Conservation (phyloP, 2,797 vertebrate species). For the Pangasius larnaudii region DNA sequence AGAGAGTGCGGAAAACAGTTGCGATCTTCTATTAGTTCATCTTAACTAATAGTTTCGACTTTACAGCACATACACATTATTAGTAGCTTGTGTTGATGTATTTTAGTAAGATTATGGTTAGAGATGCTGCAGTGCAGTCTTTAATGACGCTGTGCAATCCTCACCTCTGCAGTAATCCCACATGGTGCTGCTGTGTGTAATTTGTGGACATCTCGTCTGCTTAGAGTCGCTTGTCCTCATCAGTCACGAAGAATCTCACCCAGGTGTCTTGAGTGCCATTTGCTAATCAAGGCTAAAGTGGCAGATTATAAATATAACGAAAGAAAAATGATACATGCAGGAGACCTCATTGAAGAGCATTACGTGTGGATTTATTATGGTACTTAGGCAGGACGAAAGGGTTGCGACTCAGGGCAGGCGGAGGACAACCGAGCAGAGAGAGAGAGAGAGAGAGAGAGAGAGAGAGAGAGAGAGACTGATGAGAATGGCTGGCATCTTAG, state of each 20-base stretch:
- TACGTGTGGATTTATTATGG: slow-evolving; percentile 83
- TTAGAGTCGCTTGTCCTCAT: slow-evolving; percentile 45
- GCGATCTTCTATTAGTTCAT: neutral
- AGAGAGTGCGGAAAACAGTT: neutral
- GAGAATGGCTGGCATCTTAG: slow-evolving; percentile 46
- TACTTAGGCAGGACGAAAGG: slow-evolving; percentile 78
- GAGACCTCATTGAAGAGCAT: slow-evolving; percentile 82
- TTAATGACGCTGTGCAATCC: slow-evolving; percentile 5
- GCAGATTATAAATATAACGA: slow-evolving; percentile 81
- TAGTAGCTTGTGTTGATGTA: slow-evolving; percentile 11
- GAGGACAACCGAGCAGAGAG: slow-evolving; percentile 59
- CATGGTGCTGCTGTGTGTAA: slow-evolving; percentile 4
- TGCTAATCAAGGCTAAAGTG: slow-evolving; percentile 85
- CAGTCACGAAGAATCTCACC: slow-evolving; percentile 69
- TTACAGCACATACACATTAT: neutral
- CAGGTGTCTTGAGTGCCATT: slow-evolving; percentile 76
- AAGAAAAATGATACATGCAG: slow-evolving; percentile 83
- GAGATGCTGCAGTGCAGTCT: neutral
- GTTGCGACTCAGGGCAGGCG: slow-evolving; percentile 71
- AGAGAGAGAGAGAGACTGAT: slow-evolving; percentile 34
- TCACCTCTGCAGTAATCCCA: slow-evolving; percentile 28
- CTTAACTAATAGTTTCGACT: slow-evolving; percentile 7
- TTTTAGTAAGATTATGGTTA: neutral
- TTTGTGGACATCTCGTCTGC: slow-evolving; percentile 31
- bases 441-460: slow-evolving; percentile 1